phyloP scores from a whole-genome alignment of 2,888 invertebrate species.

The Liodrosophila aerea region DNA sequence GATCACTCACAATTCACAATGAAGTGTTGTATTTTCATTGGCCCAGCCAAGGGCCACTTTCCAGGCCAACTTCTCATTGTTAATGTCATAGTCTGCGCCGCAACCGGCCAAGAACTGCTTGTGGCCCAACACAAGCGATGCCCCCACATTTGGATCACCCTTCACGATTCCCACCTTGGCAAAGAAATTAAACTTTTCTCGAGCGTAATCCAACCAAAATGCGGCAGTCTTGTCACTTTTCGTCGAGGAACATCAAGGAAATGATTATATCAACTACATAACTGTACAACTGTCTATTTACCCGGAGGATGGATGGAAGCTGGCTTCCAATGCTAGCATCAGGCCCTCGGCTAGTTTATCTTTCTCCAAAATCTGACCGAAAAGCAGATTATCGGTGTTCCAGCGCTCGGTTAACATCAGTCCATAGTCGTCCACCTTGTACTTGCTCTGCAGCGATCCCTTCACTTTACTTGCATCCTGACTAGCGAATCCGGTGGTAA shows the following conservation, averaged over 20 bases:
- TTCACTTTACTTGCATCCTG: constrained; percentile 94
- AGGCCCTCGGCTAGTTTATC: constrained; percentile 94
- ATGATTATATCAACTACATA: too few relatives aligned
- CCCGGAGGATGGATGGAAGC: constrained; percentile 96
- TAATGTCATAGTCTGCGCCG: constrained; percentile 92
- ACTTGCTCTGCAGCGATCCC: constrained; percentile 95
- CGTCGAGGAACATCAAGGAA: too few relatives aligned
- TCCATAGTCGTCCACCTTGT: constrained; percentile 92
- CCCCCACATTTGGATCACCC: constrained; percentile 89
- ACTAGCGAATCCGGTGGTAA: constrained; percentile 92
- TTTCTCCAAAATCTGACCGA: constrained; percentile 92
- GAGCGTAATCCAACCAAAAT: constrained; percentile 91
- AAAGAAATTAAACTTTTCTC: constrained; percentile 90
- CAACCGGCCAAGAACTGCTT: constrained; percentile 95
- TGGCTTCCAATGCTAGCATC: constrained; percentile 90
- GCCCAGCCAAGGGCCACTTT: constrained; percentile 94
- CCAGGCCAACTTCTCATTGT: constrained; percentile 92
- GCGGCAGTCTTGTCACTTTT: constrained; percentile 86
- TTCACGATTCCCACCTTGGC: constrained; percentile 90
- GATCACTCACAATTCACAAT: constrained; percentile 92
- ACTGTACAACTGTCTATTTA: constrained; percentile 19
- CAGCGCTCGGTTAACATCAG: constrained; percentile 97
- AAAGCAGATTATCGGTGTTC: constrained; percentile 97
- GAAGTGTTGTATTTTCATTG: constrained; percentile 93
- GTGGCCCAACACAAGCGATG: constrained; percentile 91